phyloP scores from a whole-genome alignment of 2,113 vertebrate genomes.

The Notothenia coriiceps region DNA sequence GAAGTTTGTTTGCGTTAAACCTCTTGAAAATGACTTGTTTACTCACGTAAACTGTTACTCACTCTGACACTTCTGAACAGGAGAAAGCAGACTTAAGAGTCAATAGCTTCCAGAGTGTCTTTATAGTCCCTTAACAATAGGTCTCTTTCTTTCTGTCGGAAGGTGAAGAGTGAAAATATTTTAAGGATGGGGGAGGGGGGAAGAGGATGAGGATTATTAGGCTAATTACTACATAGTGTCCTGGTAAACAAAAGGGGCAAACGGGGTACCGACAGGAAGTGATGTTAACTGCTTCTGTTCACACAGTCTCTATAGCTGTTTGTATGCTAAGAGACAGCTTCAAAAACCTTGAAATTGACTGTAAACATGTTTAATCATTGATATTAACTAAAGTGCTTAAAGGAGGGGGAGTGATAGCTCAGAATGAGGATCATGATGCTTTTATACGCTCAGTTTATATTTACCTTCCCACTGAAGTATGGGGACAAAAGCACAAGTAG shows the following conservation, averaged over 20 bases:
- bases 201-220: conserved; percentile 27
- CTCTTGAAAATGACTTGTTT: background rate
- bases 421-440: background rate
- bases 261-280: background rate
- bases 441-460: background rate
- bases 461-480: background rate
- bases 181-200: conserved; percentile 29
- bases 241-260: conserved; percentile 48
- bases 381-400: background rate
- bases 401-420: too few relatives aligned
- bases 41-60: background rate
- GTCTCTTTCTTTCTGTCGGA: conserved; percentile 42
- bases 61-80: background rate
- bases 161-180: conserved; percentile 43
- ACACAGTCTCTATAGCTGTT: background rate
- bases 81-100: background rate
- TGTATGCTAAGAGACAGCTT: background rate
- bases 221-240: conserved; percentile 47
- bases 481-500: background rate
- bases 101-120: conserved; percentile 7
- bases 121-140: conserved; percentile 18
- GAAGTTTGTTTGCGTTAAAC: background rate
- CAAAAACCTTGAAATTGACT: background rate
- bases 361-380: background rate
- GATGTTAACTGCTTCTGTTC: conserved; percentile 14